Conservation (phyloP, 2,888 invertebrate species). For the Pachliopta kotzebuea region DNA sequence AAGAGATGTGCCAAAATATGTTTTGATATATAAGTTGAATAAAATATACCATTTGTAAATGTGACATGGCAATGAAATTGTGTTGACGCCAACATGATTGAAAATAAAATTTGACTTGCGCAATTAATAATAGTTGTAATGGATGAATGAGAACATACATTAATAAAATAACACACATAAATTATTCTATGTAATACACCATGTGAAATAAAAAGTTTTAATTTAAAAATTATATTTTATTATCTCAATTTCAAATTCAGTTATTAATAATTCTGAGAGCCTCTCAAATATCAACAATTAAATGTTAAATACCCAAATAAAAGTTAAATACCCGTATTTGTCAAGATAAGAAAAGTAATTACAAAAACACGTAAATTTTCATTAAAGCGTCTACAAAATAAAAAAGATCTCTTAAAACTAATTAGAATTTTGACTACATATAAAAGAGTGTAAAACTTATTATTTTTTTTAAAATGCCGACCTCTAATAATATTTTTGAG, state of each 20-base stretch:
- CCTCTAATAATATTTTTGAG: conserved; percentile 50
- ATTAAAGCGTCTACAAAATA: not conserved
- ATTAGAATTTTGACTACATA: not conserved
- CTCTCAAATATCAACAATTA: conserved; percentile 9
- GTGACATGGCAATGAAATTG: conserved; percentile 11
- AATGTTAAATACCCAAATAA: conserved; percentile 26
- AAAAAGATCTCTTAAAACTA: not conserved
- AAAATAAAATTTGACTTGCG: conserved; percentile 2
- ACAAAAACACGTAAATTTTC: not conserved
- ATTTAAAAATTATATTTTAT: conserved; percentile 8
- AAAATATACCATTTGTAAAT: not conserved
- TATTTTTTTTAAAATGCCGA: too few species aligned
- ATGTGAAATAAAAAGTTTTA: conserved; percentile 19
- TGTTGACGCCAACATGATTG: conserved; percentile 6
- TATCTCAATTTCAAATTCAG: not conserved
- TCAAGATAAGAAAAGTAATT: conserved; percentile 8
- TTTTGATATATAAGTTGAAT: not conserved
- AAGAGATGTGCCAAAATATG: conserved; percentile 8
- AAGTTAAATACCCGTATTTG: conserved; percentile 26
- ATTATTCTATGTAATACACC: conserved; percentile 6
- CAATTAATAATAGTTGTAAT: conserved; percentile 15
- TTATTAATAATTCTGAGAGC: conserved; percentile 22
- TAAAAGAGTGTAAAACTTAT: not conserved
- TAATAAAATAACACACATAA: conserved; percentile 11
- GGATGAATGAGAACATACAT: conserved; percentile 20